Evolutionary conservation across 1,140 invertebrate species (phyloP), one percentile per base, ranked within the genome.

Genomic region (Drusus annulatus): DNA sequence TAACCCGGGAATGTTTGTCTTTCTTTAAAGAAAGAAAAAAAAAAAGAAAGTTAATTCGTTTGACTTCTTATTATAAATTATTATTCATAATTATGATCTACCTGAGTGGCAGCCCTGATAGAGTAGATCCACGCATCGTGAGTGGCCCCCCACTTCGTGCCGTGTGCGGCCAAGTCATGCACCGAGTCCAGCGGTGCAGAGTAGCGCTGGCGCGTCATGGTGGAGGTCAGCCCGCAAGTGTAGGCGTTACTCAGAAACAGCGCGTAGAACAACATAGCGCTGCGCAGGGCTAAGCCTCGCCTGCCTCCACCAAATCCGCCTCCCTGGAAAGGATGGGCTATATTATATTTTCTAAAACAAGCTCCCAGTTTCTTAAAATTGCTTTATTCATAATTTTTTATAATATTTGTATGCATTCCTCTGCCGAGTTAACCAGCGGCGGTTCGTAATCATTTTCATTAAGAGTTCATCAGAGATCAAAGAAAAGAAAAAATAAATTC

Each of bases 81-180:
- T n/a, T n/a, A n/a, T n/a, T 84, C 89, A 87, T 83, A 1, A 45
- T 45, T 13, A 13, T 45, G 10, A 13, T 45, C 36, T 10, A 45
- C 36, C 36, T 45, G 36, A 45, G 36, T 84, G 7, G 90, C 89
- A 4, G 86, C 81, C 17, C 86, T 81, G 4, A 92, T 84, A 3
- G 90, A 91, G 84, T 89, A 91, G 75, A 89, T 87, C 90, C 91
- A 92, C n/a, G 91, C 90, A 62, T 90, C 89, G 73, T 91, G 90
- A 0, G 90, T 91, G 5, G 90, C 90, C n/a, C 89, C 90, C 91
- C 91, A 91, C 51, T 85, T 84, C 58, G 91, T 81, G n/a, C 86
- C 84, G 74, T 86, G 87, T n/a, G 88, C 86, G 8, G 89, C 87
- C 5, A 91, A 84, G 71, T 91, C 89, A 75, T 87, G 83, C 3